Conservation (phyloP, 2,797 vertebrate genomes). For the Gallirallus australis region DNA sequence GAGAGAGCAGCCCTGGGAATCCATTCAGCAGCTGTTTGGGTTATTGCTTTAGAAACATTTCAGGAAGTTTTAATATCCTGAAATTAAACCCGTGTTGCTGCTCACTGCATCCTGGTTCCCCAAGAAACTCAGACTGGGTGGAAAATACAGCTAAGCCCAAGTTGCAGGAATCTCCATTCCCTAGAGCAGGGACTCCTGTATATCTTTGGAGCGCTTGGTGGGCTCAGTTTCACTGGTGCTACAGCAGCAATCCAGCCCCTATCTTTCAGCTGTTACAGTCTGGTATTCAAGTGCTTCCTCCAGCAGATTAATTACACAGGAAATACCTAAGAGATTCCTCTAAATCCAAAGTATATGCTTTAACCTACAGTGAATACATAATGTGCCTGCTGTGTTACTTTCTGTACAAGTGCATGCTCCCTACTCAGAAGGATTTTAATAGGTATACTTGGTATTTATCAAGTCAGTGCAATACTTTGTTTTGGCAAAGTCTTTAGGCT, state of each 20-base stretch:
- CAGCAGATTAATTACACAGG: background rate
- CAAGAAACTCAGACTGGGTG: background rate
- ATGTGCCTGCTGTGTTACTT: background rate
- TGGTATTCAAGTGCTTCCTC: background rate
- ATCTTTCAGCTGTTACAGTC: background rate
- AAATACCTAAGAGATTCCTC: background rate
- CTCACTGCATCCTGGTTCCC: rapidly evolving
- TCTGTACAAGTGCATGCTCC: background rate
- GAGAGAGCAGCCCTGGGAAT: background rate
- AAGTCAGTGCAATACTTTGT: background rate
- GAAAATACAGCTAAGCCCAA: background rate
- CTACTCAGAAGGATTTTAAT: background rate
- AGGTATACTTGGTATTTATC: background rate
- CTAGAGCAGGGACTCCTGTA: background rate
- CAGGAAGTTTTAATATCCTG: background rate
- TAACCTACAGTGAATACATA: background rate
- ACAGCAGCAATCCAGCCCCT: background rate
- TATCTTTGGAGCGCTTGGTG: background rate
- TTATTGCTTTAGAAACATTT: background rate
- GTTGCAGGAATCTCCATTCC: background rate
- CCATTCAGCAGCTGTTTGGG: slow-evolving; percentile 15
- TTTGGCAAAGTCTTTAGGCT: background rate
- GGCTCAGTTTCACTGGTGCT: background rate
- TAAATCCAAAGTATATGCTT: background rate
- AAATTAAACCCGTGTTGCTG: background rate